Percentiles rank a stretch among this genome's conserved stretches.
phyloP scores from a whole-genome alignment of 2,113 vertebrate genomes.

The Serinus canaria region DNA sequence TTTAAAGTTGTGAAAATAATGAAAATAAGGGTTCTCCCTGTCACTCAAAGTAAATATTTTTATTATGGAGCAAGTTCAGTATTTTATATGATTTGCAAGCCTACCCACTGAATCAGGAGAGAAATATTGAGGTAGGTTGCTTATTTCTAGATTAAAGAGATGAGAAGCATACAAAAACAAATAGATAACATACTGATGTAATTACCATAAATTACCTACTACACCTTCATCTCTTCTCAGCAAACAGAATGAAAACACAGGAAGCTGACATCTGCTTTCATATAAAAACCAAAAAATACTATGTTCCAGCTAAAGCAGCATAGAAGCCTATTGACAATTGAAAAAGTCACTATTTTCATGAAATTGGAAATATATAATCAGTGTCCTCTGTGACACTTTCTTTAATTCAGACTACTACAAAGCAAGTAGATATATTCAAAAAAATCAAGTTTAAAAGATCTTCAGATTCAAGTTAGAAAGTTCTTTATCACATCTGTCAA shows the following conservation, averaged over 20 bases:
- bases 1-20: neutral
- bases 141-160: neutral
- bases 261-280: neutral
- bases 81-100: neutral
- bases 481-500: neutral
- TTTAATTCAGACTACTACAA: neutral
- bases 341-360: neutral
- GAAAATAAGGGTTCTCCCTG: neutral
- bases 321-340: neutral
- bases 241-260: neutral
- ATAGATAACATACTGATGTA: neutral
- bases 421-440: neutral
- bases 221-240: neutral
- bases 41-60: neutral
- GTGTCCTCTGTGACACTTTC: neutral
- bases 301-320: neutral
- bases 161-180: neutral
- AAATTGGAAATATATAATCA: neutral
- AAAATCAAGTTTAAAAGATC: neutral
- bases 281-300: neutral
- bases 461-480: neutral
- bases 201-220: neutral
- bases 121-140: neutral
- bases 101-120: neutral
- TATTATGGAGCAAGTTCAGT: neutral